Evolutionary conservation across 2,888 invertebrate genomes (phyloP), one percentile per base, ranked within the genome.

Genomic region (Tiphia femorata): DNA sequence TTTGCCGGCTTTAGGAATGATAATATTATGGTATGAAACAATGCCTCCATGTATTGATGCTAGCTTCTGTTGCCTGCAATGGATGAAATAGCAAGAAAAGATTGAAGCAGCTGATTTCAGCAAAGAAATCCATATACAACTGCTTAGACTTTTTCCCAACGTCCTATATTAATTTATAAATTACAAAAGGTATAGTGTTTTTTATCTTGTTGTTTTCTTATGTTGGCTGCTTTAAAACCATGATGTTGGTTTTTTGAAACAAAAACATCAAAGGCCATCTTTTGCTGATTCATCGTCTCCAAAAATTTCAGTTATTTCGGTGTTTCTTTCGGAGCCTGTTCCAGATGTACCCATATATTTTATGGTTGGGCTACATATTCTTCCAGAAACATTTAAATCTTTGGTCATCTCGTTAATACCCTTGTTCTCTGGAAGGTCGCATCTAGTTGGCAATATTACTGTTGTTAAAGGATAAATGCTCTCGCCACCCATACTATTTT

Each of bases 261-360:
- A 70, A 47, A 75, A 74, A 67, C 77, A 81, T 83, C 79, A 83
- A 64, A 81, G 78, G 27, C 80, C 80, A 57, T 82, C 80, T 44
- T 75, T 79, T 1, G 78, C 78, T 3, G 80, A 69, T 16, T 82
- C 81, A 40, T 80, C 80, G n/a, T 79, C 80, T 17, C 54, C 67
- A 20, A 51, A 72, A 21, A 79, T 70, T 44, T 75, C 78, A 2
- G 77, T 62, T 35, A 76, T 55, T 6, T 59, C 41, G 2, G 55
- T 54, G 0, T 72, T 40, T 29, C 72, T 65, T 21, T 63, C 62
- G 23, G 63, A 65, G 14, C 61, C 62, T 2, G 66, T 14, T 3
- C 68, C 71, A 3, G 72, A 53, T 14, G 67, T 54, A 52, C 58
- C 73, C 43, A 76, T 78, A 10, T 62, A 19, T 48, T 76, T 73